phyloP scores from a whole-genome alignment of 2,113 vertebrate genomes.

The Peromyscus leucopus region DNA sequence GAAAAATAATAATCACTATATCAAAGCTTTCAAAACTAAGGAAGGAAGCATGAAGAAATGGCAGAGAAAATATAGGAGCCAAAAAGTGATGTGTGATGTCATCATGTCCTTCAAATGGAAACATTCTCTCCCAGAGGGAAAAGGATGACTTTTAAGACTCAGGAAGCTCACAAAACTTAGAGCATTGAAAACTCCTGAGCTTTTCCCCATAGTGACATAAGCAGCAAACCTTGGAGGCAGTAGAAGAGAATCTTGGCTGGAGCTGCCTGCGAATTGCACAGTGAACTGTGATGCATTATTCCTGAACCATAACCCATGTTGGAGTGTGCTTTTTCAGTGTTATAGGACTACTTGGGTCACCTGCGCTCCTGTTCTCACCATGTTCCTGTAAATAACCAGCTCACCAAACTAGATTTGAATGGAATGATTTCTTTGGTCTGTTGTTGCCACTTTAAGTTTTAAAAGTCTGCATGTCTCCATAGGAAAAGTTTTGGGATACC shows the following conservation, averaged over 20 bases:
- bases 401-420: not conserved
- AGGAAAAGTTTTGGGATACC: not conserved
- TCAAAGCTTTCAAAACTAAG: not conserved
- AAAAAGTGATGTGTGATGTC: not conserved
- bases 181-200: not conserved
- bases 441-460: not conserved
- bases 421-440: not conserved
- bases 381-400: not conserved
- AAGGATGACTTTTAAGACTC: not conserved
- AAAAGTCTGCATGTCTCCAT: not conserved
- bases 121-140: not conserved
- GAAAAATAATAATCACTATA: not conserved
- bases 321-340: not conserved
- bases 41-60: not conserved
- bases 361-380: not conserved
- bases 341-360: not conserved
- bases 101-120: not conserved
- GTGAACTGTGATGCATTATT: not conserved
- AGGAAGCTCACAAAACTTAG: not conserved
- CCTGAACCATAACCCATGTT: not conserved
- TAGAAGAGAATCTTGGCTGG: too few relatives aligned
- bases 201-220: too few relatives aligned
- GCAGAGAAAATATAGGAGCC: not conserved
- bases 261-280: not conserved
- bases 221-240: not conserved